Evolutionary conservation across 2,113 vertebrate genomes (phyloP), one percentile per base, ranked within the genome.

Genomic region (Scopus umbretta): DNA sequence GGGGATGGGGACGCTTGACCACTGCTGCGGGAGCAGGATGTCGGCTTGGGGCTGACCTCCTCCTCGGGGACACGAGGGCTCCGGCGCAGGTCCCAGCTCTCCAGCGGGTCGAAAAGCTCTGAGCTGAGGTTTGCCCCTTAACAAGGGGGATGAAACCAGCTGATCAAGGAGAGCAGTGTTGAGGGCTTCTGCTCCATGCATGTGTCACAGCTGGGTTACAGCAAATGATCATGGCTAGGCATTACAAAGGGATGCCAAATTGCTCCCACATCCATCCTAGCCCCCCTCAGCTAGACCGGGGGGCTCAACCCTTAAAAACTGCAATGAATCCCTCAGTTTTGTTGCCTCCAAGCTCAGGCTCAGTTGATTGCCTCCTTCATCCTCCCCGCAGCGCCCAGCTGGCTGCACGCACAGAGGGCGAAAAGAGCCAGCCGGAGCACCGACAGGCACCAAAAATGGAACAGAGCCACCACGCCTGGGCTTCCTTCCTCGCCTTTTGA

Each of bases 241-340:
- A 0, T 15, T 43, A 66, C 10, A 34, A 80, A 52, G 11, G 29
- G 30, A 30, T 18, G 30, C 10, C 0, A 1, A 66, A 76, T 15
- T 1, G 0, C 26, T 23, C 22, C 50, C 1, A 0, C 1, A 2
- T 27, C 53, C 58, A 26, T 20, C 52, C 66, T 80, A 75, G 9
- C 18, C 61, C 26, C 47, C 55, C 74, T 63, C 71, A 67, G 56
- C 66, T 63, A 8, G 50, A 55, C 29, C n/a, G 30, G 32, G 16
- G 47, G 3, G n/a, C n/a, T 49, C 65, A 62, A 4, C 9, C 65
- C 19, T 42, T 53, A 58, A 8, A 80, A 89, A 17, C 3, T 11
- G 12, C 16, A 55, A 5, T 3, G 3, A 62, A 42, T 43, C 45
- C 14, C 43, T 73, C 13, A 3, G 3, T 40, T 73, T 47, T 70